These are phyloP conservation scores for Patella caerulea DNA, from an alignment of 2,888 invertebrate genomes.

Conservation along the genomic window DNA sequence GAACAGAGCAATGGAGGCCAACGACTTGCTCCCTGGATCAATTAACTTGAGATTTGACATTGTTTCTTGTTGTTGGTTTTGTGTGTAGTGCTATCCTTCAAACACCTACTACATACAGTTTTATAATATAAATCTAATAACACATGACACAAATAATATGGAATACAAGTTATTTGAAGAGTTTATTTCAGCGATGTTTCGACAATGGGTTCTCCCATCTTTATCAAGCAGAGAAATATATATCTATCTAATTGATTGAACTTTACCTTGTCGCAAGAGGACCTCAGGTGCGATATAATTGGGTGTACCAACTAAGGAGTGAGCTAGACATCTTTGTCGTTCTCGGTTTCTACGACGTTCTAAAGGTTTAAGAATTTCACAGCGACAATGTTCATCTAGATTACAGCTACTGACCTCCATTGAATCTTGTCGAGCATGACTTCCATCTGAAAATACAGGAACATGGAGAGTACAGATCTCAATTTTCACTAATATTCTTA, in stretches of 20 bases:
- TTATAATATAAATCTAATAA: too few relatives aligned
- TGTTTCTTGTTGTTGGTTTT: neutral
- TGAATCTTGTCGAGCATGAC: constrained; percentile 94
- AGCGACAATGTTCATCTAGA: constrained; percentile 68
- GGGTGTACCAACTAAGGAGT: constrained; percentile 98
- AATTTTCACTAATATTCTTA: too few relatives aligned
- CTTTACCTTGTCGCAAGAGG: constrained; percentile 77
- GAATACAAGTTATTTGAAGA: too few relatives aligned
- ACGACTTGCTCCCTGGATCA: too few relatives aligned
- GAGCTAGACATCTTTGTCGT: constrained; percentile 94
- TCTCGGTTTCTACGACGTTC: constrained; percentile 88
- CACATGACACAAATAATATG: too few relatives aligned
- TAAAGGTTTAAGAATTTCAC: too few relatives aligned
- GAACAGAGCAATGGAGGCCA: too few relatives aligned
- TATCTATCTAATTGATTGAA: neutral
- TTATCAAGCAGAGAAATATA: too few relatives aligned
- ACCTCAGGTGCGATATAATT: constrained; percentile 99
- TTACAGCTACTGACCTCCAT: constrained; percentile 80
- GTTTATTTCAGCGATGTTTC: too few relatives aligned
- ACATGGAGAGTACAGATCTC: neutral
- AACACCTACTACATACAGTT: too few relatives aligned
- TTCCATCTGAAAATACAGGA: constrained; percentile 75
- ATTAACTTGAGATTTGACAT: neutral
- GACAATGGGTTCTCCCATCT: too few relatives aligned
- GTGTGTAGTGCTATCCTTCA: neutral